Conservation (phyloP, 1,140 invertebrate species). For the Brachionus koreanus region DNA sequence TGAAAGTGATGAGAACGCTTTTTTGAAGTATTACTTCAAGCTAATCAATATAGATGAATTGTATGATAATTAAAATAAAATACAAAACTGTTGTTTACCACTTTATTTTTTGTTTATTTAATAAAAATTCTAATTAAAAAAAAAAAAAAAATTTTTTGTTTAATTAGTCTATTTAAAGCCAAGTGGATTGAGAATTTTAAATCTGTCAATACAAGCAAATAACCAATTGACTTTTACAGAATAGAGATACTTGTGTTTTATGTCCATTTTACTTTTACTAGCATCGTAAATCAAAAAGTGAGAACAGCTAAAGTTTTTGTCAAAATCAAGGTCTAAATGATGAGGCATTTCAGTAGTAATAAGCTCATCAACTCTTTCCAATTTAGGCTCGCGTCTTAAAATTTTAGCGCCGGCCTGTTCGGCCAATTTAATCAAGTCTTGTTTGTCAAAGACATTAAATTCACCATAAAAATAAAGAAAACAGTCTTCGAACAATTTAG, state of each 20-base stretch:
- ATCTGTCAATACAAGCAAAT: conserved; percentile 2
- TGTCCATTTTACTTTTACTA: background rate
- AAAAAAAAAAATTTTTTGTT: no score
- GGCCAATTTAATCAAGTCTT: conserved; percentile 19
- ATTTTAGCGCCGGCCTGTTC: conserved; percentile 17
- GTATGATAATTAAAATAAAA: background rate
- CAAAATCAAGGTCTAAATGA: background rate
- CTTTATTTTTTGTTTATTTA: no score
- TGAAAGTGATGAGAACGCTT: conserved; percentile 2
- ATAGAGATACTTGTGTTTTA: conserved; percentile 17
- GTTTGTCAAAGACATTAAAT: conserved; percentile 34
- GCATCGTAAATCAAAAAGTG: conserved; percentile 37
- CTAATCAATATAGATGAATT: background rate
- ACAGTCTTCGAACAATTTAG: conserved; percentile 44
- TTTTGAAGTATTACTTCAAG: conserved; percentile 17
- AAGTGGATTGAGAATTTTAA: background rate
- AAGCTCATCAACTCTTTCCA: conserved; percentile 32
- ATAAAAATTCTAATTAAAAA: no score
- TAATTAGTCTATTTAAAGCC: background rate
- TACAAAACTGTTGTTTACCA: no score
- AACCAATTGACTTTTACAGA: conserved; percentile 5
- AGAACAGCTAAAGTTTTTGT: conserved; percentile 11
- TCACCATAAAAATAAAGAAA: conserved; percentile 33
- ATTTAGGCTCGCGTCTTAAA: conserved; percentile 34
- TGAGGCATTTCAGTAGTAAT: conserved; percentile 20